These are phyloP conservation scores for Sesamia inferens DNA, from an alignment of 2,888 invertebrate species.

Conservation along the genomic window DNA sequence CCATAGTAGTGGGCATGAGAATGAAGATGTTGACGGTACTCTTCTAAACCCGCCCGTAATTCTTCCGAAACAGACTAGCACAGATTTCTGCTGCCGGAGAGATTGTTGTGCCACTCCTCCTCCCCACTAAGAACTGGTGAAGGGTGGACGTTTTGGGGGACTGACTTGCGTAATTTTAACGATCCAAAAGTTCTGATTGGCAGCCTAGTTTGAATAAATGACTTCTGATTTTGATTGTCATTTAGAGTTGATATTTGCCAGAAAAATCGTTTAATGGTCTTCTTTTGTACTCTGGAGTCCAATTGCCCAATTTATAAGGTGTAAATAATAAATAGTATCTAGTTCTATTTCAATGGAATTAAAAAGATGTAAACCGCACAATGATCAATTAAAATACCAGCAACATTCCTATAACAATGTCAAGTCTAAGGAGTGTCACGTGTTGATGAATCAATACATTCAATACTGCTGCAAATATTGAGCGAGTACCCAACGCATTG, in stretches of 20 bases:
- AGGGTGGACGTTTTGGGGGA: no score
- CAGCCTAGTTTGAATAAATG: neutral
- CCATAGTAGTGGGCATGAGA: neutral
- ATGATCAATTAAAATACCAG: slow-evolving; percentile 48
- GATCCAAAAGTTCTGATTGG: neutral
- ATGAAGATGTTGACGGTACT: neutral
- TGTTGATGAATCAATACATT: slow-evolving; percentile 52
- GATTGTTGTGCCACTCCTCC: neutral
- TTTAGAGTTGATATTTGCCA: neutral
- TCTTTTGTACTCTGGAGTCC: slow-evolving; percentile 3
- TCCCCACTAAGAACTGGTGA: neutral
- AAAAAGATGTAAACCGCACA: slow-evolving; percentile 41
- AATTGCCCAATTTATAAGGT: neutral
- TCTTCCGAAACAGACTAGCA: neutral
- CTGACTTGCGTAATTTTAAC: no score
- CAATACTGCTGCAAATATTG: slow-evolving; percentile 56
- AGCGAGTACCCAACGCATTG: slow-evolving; percentile 56
- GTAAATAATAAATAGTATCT: no score
- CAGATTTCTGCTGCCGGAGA: neutral
- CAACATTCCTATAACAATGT: slow-evolving; percentile 35
- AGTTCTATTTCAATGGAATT: neutral
- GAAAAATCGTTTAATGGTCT: neutral
- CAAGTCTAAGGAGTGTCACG: slow-evolving; percentile 49
- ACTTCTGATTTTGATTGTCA: neutral
- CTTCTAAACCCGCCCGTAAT: neutral